Conservation (phyloP, 2,888 invertebrate genomes). For the Sesia apiformis region DNA sequence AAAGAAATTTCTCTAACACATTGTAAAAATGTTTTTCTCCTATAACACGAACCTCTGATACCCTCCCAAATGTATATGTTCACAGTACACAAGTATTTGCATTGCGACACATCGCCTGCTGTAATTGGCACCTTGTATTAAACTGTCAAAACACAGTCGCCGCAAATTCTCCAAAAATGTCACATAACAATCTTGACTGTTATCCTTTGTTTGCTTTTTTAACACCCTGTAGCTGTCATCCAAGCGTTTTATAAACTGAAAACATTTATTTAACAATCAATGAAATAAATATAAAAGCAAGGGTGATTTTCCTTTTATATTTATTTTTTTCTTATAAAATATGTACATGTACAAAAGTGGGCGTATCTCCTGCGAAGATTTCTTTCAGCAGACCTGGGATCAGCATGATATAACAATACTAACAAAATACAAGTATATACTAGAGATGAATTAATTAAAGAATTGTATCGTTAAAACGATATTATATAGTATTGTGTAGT, state of each 20-base stretch:
- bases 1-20: not conserved
- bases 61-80: conserved; percentile 22
- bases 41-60: conserved; percentile 22
- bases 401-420: no score
- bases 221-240: conserved; percentile 43
- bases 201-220: conserved; percentile 14
- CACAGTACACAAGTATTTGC: conserved; percentile 62
- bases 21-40: not conserved
- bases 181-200: conserved; percentile 36
- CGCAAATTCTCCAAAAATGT: conserved; percentile 64
- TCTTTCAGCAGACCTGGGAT: no score
- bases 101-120: conserved; percentile 75
- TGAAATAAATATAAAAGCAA: no score
- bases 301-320: no score
- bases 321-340: no score
- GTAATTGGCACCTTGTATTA: conserved; percentile 78
- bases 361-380: no score
- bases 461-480: no score
- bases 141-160: conserved; percentile 62
- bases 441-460: no score
- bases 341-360: no score
- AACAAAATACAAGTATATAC: no score
- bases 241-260: conserved; percentile 49
- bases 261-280: not conserved
- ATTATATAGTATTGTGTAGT: no score